Base-by-base conservation (phyloP, 2,797 vertebrate species). In the Pangasius krempfi region DNA sequence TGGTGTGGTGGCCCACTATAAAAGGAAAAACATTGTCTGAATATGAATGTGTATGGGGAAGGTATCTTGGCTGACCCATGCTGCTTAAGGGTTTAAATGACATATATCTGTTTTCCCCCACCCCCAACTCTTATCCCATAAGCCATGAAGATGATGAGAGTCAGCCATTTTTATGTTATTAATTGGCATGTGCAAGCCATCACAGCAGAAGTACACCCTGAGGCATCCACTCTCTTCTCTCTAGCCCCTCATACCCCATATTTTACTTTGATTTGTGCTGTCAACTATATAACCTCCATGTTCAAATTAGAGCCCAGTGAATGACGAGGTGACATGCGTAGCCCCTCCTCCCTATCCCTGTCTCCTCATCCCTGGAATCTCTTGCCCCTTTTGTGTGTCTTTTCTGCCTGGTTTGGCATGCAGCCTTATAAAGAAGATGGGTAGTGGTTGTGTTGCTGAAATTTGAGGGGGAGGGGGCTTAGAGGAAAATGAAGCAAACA, bases 111-210 rank as follows among this genome's bases (percentile, higher is more conserved):
- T 56, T 30, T 30, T 50, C n/a, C 60, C 40, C 58, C 47, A 64
- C 37, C 78, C 72, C 84, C 91, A 88, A 72, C 50, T 89, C 86
- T 62, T 82, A 91, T 89, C 73, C 89, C 91, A 90, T 91, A 80
- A 88, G 87, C 73, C 44, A 76, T 50, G 50, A 76, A 75, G 88
- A 90, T 84, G 72, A 86, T 73, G 70, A 78, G 79, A 44, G 84
- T 50, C 56, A 27, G 44, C 85, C 92, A 94, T 94, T 96, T 96
- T 95, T 93, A 95, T 92, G 68, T 92, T 93, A 94, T 94, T 96
- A 95, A 96, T 95, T 96, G 95, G 95, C 95, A 95, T 96, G 95
- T 95, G 94, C 93, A 93, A 94, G 93, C 94, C 73, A 76, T 92
- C 94, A 94, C 92, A 92, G 93, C 86, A 92, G 92, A 76, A 50